These are phyloP conservation scores for Anoura caudifer DNA, from an alignment of 2,113 vertebrate species.

Conservation along the genomic window DNA sequence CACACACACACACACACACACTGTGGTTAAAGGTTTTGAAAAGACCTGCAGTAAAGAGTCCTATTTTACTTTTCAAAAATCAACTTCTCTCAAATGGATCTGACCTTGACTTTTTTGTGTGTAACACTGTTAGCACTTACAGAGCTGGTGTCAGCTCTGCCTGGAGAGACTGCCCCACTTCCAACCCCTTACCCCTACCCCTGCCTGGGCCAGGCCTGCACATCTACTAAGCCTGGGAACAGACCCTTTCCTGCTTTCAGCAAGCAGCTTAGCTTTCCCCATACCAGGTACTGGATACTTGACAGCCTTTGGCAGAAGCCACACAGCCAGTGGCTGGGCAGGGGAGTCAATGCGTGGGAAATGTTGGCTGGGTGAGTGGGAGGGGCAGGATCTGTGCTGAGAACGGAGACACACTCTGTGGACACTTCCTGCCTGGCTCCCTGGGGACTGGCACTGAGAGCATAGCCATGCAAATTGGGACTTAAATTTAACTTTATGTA, in stretches of 20 bases:
- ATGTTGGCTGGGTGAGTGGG: not conserved
- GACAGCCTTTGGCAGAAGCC: not conserved
- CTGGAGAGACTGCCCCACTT: not conserved
- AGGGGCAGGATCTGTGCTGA: not conserved
- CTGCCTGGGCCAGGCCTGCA: not conserved
- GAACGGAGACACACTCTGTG: conserved; percentile 67
- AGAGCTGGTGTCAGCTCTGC: not conserved
- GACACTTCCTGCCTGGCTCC: conserved; percentile 43
- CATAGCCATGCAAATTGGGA: conserved; percentile 41
- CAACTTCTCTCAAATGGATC: not conserved
- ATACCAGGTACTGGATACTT: not conserved
- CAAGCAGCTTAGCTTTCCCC: not conserved
- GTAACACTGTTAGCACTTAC: not conserved
- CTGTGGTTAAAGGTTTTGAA: not conserved
- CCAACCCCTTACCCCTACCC: not conserved
- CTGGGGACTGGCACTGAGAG: not conserved
- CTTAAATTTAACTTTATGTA: conserved; percentile 71
- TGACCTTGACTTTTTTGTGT: not conserved
- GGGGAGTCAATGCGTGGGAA: not conserved
- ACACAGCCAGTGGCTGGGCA: not conserved
- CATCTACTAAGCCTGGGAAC: not conserved
- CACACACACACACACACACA: too few species aligned
- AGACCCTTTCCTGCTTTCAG: not conserved
- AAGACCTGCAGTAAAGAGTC: not conserved
- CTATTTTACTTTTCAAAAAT: not conserved